Conservation (phyloP, 1,140 invertebrate species). For the Zaprionus lachaisei region DNA sequence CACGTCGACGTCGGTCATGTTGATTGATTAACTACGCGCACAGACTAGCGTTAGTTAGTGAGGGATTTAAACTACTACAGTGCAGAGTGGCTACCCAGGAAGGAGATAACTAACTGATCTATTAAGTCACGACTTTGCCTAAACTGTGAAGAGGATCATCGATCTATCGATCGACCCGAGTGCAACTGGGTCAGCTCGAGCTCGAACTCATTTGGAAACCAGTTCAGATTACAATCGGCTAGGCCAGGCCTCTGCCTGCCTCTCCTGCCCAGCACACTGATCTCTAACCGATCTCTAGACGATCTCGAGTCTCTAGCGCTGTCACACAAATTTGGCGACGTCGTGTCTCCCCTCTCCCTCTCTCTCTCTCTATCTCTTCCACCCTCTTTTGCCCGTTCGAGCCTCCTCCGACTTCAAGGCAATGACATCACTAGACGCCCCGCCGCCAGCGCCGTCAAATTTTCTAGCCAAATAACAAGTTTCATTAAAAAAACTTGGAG, state of each 20-base stretch:
- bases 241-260: background rate
- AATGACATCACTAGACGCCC: constrained; percentile 49
- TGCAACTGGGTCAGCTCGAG: constrained; percentile 61
- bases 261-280: constrained; percentile 14
- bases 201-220: constrained; percentile 46
- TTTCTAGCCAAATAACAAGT: constrained; percentile 68
- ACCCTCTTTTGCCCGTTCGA: background rate
- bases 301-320: constrained; percentile 9
- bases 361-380: background rate
- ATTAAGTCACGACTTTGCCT: constrained; percentile 59
- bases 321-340: constrained; percentile 69
- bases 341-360: constrained; percentile 48
- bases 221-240: constrained; percentile 28
- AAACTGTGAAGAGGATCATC: constrained; percentile 16
- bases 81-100: constrained; percentile 33
- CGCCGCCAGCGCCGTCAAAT: constrained; percentile 42
- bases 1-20: constrained; percentile 89
- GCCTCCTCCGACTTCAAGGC: constrained; percentile 46
- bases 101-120: constrained; percentile 30
- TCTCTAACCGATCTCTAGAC: constrained; percentile 37
- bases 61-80: background rate
- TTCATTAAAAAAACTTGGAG: constrained; percentile 70
- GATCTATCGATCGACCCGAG: constrained; percentile 1
- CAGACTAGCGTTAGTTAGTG: background rate
- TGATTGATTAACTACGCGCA: constrained; percentile 23